Evolutionary conservation across 2,888 invertebrate genomes (phyloP).

Genomic region (Adineta ricciae): DNA sequence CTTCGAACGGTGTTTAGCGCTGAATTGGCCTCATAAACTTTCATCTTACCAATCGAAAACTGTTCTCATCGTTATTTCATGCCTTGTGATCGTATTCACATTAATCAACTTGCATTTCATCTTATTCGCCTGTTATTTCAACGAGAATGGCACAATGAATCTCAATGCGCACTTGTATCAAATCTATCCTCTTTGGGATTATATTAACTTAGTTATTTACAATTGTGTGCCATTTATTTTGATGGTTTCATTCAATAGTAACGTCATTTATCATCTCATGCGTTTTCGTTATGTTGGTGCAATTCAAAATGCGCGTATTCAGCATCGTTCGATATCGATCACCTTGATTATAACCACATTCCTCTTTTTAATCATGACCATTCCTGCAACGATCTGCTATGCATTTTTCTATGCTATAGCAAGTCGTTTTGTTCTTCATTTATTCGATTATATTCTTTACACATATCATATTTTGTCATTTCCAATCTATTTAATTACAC

Average conservation of each 20-base stretch:
- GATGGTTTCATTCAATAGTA: slow-evolving; percentile 25
- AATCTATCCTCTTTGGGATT: slow-evolving; percentile 22
- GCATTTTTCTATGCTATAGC: not conserved
- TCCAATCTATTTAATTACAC: not conserved
- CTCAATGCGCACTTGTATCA: not conserved
- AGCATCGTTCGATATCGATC: not conserved
- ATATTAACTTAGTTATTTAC: slow-evolving; percentile 16
- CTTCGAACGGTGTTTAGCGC: not conserved
- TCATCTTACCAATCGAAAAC: not conserved
- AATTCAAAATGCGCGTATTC: not conserved
- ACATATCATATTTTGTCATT: slow-evolving; percentile 2
- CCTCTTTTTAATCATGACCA: slow-evolving; percentile 22
- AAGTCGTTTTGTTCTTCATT: not conserved
- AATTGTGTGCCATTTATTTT: slow-evolving; percentile 24
- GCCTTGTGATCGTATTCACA: not conserved
- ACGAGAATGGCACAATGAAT: not conserved
- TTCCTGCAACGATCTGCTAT: slow-evolving; percentile 16
- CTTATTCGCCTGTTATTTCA: not conserved
- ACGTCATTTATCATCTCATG: not conserved
- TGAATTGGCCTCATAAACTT: not conserved
- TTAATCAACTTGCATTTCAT: not conserved
- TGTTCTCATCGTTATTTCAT: not conserved
- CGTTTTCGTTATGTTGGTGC: not conserved
- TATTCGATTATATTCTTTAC: slow-evolving; percentile 15
- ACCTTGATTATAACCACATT: slow-evolving; percentile 8